Conservation (phyloP, 2,797 vertebrate species). For the Aselliscus stoliczkanus region DNA sequence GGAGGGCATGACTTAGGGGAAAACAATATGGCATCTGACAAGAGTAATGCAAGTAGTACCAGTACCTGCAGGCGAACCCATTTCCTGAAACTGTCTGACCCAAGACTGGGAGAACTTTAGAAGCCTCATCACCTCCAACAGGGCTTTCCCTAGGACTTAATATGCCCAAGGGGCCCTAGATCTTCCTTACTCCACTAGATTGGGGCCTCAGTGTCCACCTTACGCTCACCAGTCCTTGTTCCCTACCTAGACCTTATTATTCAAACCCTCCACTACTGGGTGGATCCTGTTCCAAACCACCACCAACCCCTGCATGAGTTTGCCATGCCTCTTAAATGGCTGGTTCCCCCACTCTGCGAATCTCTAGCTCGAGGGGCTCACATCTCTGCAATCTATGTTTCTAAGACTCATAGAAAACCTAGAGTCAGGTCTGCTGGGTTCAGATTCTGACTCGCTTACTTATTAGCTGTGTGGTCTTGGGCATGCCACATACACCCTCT, state of each 20-base stretch:
- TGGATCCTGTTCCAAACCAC: background rate
- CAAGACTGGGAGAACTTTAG: background rate
- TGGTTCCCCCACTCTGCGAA: background rate
- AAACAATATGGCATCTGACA: background rate
- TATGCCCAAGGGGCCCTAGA: background rate
- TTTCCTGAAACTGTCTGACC: background rate
- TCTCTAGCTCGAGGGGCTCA: background rate
- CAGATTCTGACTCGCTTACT: background rate
- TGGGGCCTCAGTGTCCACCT: background rate
- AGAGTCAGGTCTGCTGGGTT: background rate
- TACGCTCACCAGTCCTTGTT: background rate
- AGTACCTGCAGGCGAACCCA: no score
- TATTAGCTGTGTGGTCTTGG: background rate
- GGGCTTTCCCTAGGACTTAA: background rate
- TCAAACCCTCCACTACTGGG: background rate
- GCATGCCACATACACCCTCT: background rate
- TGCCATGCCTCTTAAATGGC: background rate
- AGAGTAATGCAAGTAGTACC: background rate
- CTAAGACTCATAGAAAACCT: background rate
- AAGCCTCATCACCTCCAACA: background rate
- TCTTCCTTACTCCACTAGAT: background rate
- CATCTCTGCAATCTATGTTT: background rate
- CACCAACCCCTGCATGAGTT: background rate
- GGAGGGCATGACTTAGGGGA: background rate
- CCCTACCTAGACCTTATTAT: background rate